phyloP scores from a whole-genome alignment of 2,113 vertebrate species.

The Dasypus novemcinctus region DNA sequence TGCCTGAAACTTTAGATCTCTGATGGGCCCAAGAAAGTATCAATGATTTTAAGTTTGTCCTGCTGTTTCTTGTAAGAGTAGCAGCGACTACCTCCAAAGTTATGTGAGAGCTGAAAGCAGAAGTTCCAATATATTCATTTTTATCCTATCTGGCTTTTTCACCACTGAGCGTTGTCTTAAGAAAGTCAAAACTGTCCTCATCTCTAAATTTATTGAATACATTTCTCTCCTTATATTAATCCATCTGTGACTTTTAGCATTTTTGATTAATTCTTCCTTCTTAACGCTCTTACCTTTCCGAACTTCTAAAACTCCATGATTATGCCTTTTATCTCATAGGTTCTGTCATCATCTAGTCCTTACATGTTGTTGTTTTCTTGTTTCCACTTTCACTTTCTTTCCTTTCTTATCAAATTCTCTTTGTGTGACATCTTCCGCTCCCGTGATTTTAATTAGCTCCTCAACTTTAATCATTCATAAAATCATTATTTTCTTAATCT shows the following conservation, averaged over 20 bases:
- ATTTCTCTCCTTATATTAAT: conserved; percentile 32
- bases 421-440: background rate
- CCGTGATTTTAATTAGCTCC: background rate
- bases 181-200: background rate
- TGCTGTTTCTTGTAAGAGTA: background rate
- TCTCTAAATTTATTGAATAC: background rate
- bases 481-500: background rate
- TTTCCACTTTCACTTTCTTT: background rate
- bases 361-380: background rate
- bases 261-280: background rate
- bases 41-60: background rate
- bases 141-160: background rate
- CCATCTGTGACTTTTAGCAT: background rate
- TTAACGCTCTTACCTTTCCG: background rate
- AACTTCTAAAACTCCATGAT: conserved; percentile 11
- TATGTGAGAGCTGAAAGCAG: background rate
- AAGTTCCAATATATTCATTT: background rate
- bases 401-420: background rate
- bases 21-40: background rate
- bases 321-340: background rate
- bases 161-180: background rate
- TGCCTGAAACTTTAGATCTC: background rate
- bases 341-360: background rate
- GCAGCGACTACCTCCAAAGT: background rate
- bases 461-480: background rate